phyloP scores from a whole-genome alignment of 1,140 invertebrate species.

The Ooceraea biroi region DNA sequence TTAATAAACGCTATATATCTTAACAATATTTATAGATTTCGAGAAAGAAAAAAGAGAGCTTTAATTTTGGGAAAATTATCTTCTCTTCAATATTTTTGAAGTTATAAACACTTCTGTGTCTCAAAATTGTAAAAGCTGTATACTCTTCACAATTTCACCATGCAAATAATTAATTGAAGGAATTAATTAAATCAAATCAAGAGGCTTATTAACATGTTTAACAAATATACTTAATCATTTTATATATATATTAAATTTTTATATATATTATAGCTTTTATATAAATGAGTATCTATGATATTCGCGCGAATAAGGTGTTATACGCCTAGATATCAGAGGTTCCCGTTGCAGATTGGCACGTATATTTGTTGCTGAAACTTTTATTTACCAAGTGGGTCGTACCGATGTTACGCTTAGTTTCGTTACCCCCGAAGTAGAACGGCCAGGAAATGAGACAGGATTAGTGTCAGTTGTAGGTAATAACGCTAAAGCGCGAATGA shows the following conservation, averaged over 20 bases:
- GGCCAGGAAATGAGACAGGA: slow-evolving; percentile 72
- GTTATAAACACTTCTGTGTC: too few relatives aligned
- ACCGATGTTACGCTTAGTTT: slow-evolving; percentile 60
- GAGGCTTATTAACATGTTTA: not conserved
- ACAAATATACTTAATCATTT: not conserved
- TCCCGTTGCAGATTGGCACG: slow-evolving; percentile 15
- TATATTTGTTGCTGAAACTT: slow-evolving; percentile 47
- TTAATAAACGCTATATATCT: not conserved
- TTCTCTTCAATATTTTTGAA: not conserved
- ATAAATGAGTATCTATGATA: too few relatives aligned
- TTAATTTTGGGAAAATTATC: not conserved
- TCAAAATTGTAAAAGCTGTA: not conserved
- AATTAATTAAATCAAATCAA: not conserved
- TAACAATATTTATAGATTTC: not conserved
- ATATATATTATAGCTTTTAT: too few relatives aligned
- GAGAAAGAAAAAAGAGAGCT: not conserved
- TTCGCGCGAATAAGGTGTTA: not conserved
- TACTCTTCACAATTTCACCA: not conserved
- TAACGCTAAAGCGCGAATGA: slow-evolving; percentile 66
- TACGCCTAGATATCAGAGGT: not conserved
- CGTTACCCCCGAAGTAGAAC: slow-evolving; percentile 64
- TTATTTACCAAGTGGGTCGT: slow-evolving; percentile 64
- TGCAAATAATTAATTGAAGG: not conserved
- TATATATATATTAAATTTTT: too few relatives aligned
- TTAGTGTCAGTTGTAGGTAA: slow-evolving; percentile 73